A percentile compares a stretch with the other conserved stretches of the same genome.
phyloP scores from a whole-genome alignment of 2,113 vertebrate genomes.

The Caranx melampygus region DNA sequence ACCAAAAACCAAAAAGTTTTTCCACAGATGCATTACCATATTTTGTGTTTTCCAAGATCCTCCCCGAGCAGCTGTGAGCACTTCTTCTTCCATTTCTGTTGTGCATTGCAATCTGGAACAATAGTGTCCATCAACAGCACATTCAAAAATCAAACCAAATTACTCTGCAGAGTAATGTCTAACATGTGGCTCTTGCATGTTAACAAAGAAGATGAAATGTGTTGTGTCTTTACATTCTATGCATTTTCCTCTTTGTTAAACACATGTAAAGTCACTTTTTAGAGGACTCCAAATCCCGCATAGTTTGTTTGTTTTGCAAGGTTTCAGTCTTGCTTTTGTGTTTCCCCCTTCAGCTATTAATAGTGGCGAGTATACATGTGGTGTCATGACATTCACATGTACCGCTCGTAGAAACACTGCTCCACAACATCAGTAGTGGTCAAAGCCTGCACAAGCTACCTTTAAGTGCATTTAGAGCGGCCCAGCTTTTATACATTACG shows the following conservation, averaged over 20 bases:
- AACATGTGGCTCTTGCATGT: not conserved
- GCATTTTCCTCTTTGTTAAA: not conserved
- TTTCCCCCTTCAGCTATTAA: no score
- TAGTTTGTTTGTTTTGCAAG: not conserved
- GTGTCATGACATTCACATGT: no score
- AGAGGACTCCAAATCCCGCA: not conserved
- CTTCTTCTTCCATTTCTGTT: constrained; percentile 4
- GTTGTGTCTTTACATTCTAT: not conserved
- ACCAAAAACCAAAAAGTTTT: constrained; percentile 51
- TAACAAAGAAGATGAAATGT: not conserved
- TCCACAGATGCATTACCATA: constrained; percentile 26
- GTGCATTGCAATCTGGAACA: constrained; percentile 8
- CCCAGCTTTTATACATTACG: no score
- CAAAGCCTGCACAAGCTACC: no score
- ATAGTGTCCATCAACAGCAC: not conserved
- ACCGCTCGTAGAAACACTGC: no score
- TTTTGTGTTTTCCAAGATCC: constrained; percentile 40
- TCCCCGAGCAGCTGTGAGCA: constrained; percentile 21
- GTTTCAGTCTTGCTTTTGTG: no score
- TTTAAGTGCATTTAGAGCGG: no score
- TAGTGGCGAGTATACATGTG: no score
- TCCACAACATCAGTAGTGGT: no score
- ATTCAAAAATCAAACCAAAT: not conserved
- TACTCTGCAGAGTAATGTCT: not conserved
- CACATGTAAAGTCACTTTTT: not conserved